Conservation (phyloP, 2,113 vertebrate genomes). For the Corythaixoides concolor region DNA sequence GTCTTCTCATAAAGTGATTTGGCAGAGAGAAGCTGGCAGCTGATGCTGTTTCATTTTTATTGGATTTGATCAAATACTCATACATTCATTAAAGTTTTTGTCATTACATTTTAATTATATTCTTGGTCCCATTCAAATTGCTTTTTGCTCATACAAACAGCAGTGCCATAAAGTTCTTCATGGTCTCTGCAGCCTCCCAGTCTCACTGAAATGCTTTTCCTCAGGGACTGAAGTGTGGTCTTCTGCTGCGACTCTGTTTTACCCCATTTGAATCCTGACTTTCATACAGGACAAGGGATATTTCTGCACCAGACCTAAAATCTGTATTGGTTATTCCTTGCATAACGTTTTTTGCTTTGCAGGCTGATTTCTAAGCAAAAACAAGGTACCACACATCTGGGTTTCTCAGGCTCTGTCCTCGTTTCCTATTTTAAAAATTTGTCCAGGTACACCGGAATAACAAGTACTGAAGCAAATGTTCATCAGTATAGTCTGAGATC, state of each 20-base stretch:
- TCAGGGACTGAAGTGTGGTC: not conserved
- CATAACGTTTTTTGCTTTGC: not conserved
- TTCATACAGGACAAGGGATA: not conserved
- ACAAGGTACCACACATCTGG: not conserved
- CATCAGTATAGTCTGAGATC: not conserved
- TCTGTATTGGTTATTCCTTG: not conserved
- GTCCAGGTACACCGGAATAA: not conserved
- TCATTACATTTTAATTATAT: slow-evolving; percentile 3
- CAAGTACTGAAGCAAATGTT: not conserved
- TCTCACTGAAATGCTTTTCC: not conserved
- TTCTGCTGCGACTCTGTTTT: not conserved
- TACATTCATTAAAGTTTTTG: not conserved
- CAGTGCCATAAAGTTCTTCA: not conserved
- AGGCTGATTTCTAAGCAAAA: not conserved
- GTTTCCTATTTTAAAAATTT: not conserved
- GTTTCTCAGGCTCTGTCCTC: not conserved
- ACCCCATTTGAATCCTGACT: not conserved
- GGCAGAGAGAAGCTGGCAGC: slow-evolving; percentile 13
- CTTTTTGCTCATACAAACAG: not conserved
- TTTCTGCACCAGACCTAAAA: not conserved
- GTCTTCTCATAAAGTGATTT: not conserved
- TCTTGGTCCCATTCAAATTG: not conserved
- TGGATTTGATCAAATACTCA: not conserved
- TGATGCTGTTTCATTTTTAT: not conserved
- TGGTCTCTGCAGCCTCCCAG: not conserved